A percentile compares a stretch with the other conserved stretches of the same genome.
These are phyloP conservation scores for Meteorus cinctellus DNA, from an alignment of 2,888 invertebrate species.

Conservation along the genomic window DNA sequence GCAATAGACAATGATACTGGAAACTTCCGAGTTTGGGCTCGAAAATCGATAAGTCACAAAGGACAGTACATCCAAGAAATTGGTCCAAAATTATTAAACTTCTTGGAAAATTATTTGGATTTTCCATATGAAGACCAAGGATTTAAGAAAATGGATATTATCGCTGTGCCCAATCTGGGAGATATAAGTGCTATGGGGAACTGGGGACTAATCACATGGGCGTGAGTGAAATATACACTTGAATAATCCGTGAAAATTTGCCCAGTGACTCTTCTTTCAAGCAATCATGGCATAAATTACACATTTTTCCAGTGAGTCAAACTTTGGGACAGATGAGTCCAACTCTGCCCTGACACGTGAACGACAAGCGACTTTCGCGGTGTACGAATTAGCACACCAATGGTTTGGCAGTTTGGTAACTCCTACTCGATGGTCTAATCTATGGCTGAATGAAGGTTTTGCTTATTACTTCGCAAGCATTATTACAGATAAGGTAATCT, in stretches of 20 bases:
- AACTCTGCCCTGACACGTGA: slow-evolving; percentile 32
- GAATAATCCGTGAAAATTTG: too few relatives aligned
- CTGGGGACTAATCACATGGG: slow-evolving; percentile 89
- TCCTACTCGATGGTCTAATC: slow-evolving; percentile 70
- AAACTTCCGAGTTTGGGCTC: neutral
- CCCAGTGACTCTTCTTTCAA: too few relatives aligned
- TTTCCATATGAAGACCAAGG: slow-evolving; percentile 58
- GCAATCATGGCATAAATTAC: too few relatives aligned
- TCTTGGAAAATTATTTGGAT: slow-evolving; percentile 30
- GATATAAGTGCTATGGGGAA: slow-evolving; percentile 83
- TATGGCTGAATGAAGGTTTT: slow-evolving; percentile 76
- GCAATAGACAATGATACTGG: slow-evolving; percentile 16
- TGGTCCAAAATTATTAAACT: neutral
- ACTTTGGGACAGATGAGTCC: neutral
- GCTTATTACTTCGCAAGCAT: slow-evolving; percentile 75
- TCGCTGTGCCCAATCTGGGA: neutral
- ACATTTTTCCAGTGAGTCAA: slow-evolving; percentile 50
- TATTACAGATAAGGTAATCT: slow-evolving; percentile 56
- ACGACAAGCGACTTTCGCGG: slow-evolving; percentile 63
- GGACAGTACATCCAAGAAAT: neutral
- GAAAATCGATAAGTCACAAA: neutral
- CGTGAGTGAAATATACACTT: too few relatives aligned
- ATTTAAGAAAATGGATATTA: neutral
- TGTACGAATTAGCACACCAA: slow-evolving; percentile 77
- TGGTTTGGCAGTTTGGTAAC: slow-evolving; percentile 75